Conservation (phyloP, 1,140 invertebrate species). For the Drosophila simulans region DNA sequence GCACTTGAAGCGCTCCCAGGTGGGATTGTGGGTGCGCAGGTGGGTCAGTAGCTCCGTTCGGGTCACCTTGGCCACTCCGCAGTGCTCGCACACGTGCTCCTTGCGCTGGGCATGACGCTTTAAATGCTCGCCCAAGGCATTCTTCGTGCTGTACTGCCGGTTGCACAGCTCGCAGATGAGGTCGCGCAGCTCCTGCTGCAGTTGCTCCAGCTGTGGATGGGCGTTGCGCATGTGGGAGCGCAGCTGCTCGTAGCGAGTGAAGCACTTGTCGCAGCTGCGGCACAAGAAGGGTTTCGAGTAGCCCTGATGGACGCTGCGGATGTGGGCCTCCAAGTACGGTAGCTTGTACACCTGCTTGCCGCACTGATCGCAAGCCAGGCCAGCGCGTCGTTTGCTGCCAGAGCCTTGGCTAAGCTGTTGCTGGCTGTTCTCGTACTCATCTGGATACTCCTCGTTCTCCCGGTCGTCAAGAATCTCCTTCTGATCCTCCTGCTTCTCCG, state of each 20-base stretch:
- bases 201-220: conserved; percentile 46
- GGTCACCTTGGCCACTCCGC: conserved; percentile 76
- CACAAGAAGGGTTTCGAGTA: conserved; percentile 74
- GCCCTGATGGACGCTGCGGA: conserved; percentile 74
- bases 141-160: conserved; percentile 72
- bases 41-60: conserved; percentile 73
- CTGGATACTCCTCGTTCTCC: conserved; percentile 3
- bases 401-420: neutral
- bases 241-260: conserved; percentile 76
- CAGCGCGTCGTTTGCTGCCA: conserved; percentile 23
- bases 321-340: conserved; percentile 75
- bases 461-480: neutral
- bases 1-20: conserved; percentile 78
- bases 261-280: conserved; percentile 61
- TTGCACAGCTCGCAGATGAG: conserved; percentile 67
- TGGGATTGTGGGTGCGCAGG: conserved; percentile 73
- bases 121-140: conserved; percentile 67
- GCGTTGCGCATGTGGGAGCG: conserved; percentile 66
- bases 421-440: neutral
- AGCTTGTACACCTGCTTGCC: conserved; percentile 78
- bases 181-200: conserved; percentile 39
- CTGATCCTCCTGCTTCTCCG: neutral
- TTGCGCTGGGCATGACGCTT: conserved; percentile 74
- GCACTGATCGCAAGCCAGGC: conserved; percentile 65
- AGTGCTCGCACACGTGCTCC: conserved; percentile 71